phyloP scores from a whole-genome alignment of 2,888 invertebrate genomes.

The Drosophila niveifrons region DNA sequence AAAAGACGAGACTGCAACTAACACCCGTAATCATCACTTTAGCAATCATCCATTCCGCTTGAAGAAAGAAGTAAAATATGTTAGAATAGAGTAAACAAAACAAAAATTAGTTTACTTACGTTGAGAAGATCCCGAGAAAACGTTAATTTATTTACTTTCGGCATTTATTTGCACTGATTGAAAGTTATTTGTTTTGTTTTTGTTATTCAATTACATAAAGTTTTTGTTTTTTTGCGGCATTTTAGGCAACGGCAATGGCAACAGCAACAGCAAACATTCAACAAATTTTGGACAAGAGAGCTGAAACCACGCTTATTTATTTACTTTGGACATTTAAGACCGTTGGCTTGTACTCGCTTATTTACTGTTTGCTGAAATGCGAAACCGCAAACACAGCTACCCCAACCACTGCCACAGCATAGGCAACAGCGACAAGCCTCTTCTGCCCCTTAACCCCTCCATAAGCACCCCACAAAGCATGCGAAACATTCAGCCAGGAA shows the following conservation, averaged over 20 bases:
- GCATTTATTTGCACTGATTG: constrained; percentile 53
- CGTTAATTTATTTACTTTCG: constrained; percentile 51
- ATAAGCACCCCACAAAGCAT: constrained; percentile 32
- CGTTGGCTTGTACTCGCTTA: constrained; percentile 56
- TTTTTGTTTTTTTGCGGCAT: constrained; percentile 43
- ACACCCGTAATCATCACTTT: no score
- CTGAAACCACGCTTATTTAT: constrained; percentile 59
- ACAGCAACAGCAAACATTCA: constrained; percentile 19
- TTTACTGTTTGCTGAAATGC: constrained; percentile 75
- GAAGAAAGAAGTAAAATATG: not conserved
- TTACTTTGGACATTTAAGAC: constrained; percentile 67
- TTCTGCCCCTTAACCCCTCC: not conserved
- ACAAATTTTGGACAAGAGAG: constrained; percentile 38
- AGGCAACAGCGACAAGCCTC: not conserved
- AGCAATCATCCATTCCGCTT: not conserved
- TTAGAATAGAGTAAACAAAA: not conserved
- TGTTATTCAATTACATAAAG: constrained; percentile 64
- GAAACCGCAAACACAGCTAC: constrained; percentile 73
- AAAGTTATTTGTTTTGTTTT: constrained; percentile 61
- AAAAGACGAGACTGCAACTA: no score
- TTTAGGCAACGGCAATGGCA: constrained; percentile 16
- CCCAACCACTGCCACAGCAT: constrained; percentile 2
- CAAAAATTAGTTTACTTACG: constrained; percentile 11
- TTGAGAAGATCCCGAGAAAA: constrained; percentile 3
- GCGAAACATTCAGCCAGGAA: constrained; percentile 35